phyloP scores from a whole-genome alignment of 2,113 vertebrate species.

The Hippocampus guttulatus region DNA sequence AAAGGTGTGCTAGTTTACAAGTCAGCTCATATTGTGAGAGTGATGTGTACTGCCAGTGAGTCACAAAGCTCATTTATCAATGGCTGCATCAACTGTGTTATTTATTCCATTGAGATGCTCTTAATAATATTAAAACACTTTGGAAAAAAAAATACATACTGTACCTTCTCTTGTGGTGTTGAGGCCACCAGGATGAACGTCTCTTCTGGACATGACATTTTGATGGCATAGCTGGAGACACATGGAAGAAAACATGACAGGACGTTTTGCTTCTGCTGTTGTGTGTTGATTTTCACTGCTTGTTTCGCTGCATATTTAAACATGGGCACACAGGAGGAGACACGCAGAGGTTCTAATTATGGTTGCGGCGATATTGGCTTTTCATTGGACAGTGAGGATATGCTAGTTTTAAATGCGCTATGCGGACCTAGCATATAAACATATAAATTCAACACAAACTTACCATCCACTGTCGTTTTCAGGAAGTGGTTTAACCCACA shows the following conservation, averaged over 20 bases:
- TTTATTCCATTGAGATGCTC: not conserved
- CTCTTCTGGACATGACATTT: conserved; percentile 91
- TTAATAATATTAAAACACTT: not conserved
- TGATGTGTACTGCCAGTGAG: no score
- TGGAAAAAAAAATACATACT: not conserved
- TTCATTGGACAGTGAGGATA: no score
- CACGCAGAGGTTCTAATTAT: no score
- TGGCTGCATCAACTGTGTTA: not conserved
- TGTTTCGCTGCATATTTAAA: not conserved
- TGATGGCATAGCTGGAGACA: conserved; percentile 81
- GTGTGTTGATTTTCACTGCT: not conserved
- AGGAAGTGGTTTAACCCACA: conserved; percentile 90
- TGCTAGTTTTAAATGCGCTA: no score
- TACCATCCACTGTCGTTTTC: conserved; percentile 82
- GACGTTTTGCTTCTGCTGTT: not conserved
- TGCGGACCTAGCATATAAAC: not conserved
- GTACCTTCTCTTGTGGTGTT: conserved; percentile 93
- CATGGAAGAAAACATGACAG: not conserved
- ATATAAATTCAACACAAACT: conserved; percentile 60
- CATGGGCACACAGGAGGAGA: no score
- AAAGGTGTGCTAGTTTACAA: not conserved
- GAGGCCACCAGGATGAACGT: conserved; percentile 86
- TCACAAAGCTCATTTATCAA: not conserved
- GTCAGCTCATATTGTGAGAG: not conserved
- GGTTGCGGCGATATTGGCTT: no score